Percentiles rank a stretch among this genome's conserved stretches.
phyloP scores from a whole-genome alignment of 2,888 invertebrate genomes.

The Sceliomorpha sp. region DNA sequence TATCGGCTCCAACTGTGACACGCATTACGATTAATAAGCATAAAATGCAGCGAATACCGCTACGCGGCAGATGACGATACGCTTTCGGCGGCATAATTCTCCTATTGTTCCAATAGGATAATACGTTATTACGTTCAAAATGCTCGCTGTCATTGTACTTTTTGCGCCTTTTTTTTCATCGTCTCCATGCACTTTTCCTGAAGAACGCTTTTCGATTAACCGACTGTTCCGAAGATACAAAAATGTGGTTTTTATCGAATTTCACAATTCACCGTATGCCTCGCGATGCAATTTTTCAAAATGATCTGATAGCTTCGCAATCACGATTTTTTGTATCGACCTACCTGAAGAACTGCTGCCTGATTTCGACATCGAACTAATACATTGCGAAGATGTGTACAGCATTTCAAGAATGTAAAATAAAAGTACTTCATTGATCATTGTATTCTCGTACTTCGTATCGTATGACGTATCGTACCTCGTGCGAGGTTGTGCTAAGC shows the following conservation, averaged over 20 bases:
- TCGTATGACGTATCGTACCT: neutral
- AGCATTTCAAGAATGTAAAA: too few relatives aligned
- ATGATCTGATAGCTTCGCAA: too few relatives aligned
- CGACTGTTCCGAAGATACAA: too few relatives aligned
- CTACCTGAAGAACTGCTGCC: too few relatives aligned
- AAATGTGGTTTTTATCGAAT: too few relatives aligned
- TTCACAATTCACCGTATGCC: too few relatives aligned
- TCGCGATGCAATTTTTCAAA: too few relatives aligned
- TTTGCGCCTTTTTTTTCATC: too few relatives aligned
- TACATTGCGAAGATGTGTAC: too few relatives aligned
- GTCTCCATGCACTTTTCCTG: too few relatives aligned
- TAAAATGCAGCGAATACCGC: conserved; percentile 62
- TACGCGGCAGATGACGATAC: conserved; percentile 15
- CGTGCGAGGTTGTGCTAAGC: neutral
- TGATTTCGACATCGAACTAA: too few relatives aligned
- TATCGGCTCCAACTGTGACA: conserved; percentile 57
- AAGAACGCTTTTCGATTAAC: too few relatives aligned
- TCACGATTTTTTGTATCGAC: neutral
- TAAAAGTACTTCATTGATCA: neutral
- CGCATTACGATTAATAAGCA: conserved; percentile 72
- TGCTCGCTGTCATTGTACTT: neutral
- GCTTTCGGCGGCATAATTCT: conserved; percentile 19
- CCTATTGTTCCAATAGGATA: conserved; percentile 12
- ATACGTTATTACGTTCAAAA: conserved; percentile 9
- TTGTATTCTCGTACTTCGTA: neutral